Evolutionary conservation across 1,140 invertebrate species (phyloP), one percentile per base, ranked within the genome.

Genomic region (Drosophila parabipectinata): DNA sequence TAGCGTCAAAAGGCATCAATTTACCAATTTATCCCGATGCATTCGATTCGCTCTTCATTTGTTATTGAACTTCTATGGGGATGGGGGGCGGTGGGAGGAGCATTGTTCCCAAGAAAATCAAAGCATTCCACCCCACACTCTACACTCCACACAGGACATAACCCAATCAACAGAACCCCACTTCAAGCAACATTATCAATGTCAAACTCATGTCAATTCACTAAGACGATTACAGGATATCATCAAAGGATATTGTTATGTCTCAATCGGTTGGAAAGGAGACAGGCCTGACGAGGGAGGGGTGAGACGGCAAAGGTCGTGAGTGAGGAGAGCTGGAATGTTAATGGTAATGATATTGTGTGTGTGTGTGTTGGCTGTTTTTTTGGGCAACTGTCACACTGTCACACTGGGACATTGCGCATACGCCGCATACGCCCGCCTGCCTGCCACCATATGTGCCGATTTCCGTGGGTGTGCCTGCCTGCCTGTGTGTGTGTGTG

Each of bases 211-310:
- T 87, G 83, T 88, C 82, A 87, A 87, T 87, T 79, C 83, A 81
- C 58, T 77, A 60, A 81, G 73, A 63, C 79, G 77, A 85, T 85
- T 87, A 85, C 79, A 80, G 83, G 82, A 87, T 88, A 79, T 78
- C 79, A 77, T 76, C 83, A 82, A 82, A 87, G 82, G 82, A 87
- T 88, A 87, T 87, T 87, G 83, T 87, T 87, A 87, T 87, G 82
- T 76, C 83, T 82, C 83, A 79, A 88, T 87, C 69, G 74, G 54
- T 41, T 53, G 55, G 71, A 59, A 45, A 47, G 59, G 53, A 47
- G 73, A 44, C 61, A 56, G 28, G 55, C 52, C 39, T 37, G 54
- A 10, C 9, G 41, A 41, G 12, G 14, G 28, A 26, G n/a, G 12
- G 18, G 8, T 4, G 14, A 21, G 45, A n/a, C 34, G 30, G 28